Percentiles rank a stretch among this genome's conserved stretches.
These are phyloP conservation scores for Euproctis similis DNA, from an alignment of 2,888 invertebrate species.

Conservation along the genomic window DNA sequence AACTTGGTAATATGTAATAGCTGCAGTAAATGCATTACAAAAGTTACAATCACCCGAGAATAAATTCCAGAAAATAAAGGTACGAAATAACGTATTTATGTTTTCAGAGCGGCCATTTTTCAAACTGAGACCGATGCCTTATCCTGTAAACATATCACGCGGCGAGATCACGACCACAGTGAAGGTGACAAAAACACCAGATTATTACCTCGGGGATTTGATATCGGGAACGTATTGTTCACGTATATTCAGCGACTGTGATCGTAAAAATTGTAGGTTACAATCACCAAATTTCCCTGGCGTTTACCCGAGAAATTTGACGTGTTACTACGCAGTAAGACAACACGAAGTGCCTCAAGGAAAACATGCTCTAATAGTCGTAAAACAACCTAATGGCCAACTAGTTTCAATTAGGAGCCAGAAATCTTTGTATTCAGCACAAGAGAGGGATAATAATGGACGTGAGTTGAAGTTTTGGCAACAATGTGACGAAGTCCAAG, in stretches of 20 bases:
- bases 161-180: constrained; percentile 54
- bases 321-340: constrained; percentile 93
- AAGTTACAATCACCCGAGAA: not conserved
- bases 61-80: no score
- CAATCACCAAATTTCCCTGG: constrained; percentile 96
- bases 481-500: constrained; percentile 90
- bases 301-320: constrained; percentile 93
- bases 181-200: constrained; percentile 67
- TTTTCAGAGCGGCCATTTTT: constrained; percentile 72
- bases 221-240: constrained; percentile 95
- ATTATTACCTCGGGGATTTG: constrained; percentile 88
- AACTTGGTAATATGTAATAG: not conserved
- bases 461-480: constrained; percentile 83
- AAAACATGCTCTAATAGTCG: constrained; percentile 90
- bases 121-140: constrained; percentile 63
- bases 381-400: constrained; percentile 89
- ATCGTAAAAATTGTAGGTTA: constrained; percentile 90
- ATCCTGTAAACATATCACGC: constrained; percentile 70
- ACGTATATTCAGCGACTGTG: constrained; percentile 93
- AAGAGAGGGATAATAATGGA: constrained; percentile 75
- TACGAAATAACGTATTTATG: no score
- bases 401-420: constrained; percentile 89
- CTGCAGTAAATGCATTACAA: not conserved
- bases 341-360: constrained; percentile 90
- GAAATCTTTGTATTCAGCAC: constrained; percentile 78